Conservation (phyloP, 2,113 vertebrate species). For the Scytalopus superciliaris region DNA sequence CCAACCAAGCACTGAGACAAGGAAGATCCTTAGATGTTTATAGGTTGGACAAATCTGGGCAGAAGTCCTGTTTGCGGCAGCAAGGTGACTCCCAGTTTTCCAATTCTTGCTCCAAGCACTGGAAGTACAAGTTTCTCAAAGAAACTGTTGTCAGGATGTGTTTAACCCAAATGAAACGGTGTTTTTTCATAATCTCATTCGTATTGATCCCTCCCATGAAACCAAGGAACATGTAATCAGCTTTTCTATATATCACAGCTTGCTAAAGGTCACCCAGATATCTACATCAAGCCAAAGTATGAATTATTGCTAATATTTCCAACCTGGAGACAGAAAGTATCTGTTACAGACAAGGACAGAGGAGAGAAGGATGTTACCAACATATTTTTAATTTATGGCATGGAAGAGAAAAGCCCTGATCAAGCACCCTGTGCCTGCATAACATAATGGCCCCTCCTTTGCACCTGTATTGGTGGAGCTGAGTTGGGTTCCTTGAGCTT, state of each 20-base stretch:
- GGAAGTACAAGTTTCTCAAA: neutral
- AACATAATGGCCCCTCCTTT: neutral
- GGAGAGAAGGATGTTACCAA: neutral
- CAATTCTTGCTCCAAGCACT: accelerated
- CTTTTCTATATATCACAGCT: slow-evolving; percentile 33
- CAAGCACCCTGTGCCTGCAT: neutral
- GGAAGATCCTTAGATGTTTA: neutral
- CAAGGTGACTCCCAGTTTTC: neutral
- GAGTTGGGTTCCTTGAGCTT: neutral
- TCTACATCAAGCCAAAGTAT: neutral
- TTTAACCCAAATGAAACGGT: neutral
- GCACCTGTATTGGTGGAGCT: neutral
- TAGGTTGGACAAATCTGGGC: neutral
- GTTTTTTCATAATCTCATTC: neutral
- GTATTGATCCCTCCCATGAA: slow-evolving; percentile 24
- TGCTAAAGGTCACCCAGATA: slow-evolving; percentile 41
- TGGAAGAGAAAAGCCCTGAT: neutral
- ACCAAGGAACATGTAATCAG: slow-evolving; percentile 19
- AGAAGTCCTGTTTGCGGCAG: neutral
- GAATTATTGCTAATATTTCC: neutral
- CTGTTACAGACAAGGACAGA: neutral
- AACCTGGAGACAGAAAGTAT: neutral
- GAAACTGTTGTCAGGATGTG: neutral
- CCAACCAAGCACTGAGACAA: neutral
- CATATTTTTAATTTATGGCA: neutral